These are phyloP conservation scores for Laodelphax striatellus DNA, from an alignment of 1,140 invertebrate species.

Conservation along the genomic window DNA sequence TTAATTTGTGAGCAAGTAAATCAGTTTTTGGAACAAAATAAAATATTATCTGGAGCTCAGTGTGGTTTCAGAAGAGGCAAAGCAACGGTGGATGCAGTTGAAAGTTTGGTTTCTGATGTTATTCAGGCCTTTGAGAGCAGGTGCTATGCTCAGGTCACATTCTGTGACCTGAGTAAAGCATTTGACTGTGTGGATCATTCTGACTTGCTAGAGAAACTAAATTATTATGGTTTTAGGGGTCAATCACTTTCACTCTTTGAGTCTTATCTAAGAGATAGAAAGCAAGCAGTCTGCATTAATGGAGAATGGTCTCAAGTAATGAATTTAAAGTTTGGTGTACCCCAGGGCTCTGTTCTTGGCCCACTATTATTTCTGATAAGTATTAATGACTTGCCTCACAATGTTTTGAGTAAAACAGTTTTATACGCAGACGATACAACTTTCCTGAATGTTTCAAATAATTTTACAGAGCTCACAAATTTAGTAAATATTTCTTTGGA, in stretches of 20 bases:
- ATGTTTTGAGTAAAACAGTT: conserved; percentile 3
- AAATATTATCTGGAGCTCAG: too few species aligned
- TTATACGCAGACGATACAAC: too few species aligned
- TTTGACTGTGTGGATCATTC: not conserved
- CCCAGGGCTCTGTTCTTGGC: not conserved
- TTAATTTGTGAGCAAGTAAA: too few species aligned
- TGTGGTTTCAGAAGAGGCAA: too few species aligned
- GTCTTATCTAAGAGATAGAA: too few species aligned
- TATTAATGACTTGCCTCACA: not conserved
- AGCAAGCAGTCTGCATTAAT: not conserved
- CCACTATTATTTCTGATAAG: not conserved
- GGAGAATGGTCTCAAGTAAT: not conserved
- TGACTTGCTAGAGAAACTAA: not conserved
- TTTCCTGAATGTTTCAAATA: too few species aligned
- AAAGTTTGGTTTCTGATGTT: not conserved
- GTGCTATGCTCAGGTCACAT: too few species aligned
- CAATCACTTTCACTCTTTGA: too few species aligned
- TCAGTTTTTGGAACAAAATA: too few species aligned
- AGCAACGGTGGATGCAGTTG: not conserved
- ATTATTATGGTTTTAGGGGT: too few species aligned
- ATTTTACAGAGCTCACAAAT: not conserved
- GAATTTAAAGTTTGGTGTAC: not conserved
- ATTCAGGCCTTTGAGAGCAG: too few species aligned
- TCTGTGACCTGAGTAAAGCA: not conserved
- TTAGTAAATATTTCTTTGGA: not conserved